Evolutionary conservation across 2,888 invertebrate species (phyloP), one percentile per base, ranked within the genome.

Genomic region (Alviniconcha strummeri): DNA sequence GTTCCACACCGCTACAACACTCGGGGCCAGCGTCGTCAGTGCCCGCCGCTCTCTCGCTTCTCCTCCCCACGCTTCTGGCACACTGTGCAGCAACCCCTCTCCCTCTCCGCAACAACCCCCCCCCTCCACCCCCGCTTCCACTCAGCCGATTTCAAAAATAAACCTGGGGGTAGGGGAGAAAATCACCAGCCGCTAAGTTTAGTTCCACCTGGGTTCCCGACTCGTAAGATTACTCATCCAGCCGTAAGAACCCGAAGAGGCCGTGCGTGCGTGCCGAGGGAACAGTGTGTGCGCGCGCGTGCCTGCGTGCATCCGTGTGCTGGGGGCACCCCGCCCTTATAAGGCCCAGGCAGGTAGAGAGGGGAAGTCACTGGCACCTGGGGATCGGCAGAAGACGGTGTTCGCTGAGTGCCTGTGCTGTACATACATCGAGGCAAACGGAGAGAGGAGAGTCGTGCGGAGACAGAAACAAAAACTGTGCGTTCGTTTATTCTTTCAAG

Each of bases 161-260:
- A 74, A 19, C 74, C 36, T 52, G 74, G 15, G 17, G n/a, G 69
- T 17, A 15, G 17, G 69, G 6, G 6, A 5, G 36, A 69, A 69
- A 69, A 69, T 17, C 69, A 15, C n/a, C n/a, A 11, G 69, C 54
- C 54, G 74, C 74, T 74, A 74, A 74, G 74, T 74, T 74, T 74
- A 74, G 74, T 9, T 74, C 13, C 17, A 56, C 19, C 56, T 55
- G 56, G 15, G 57, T 56, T 77, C 56, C 67, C 72, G n/a, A 85
- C 81, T 83, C 85, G 80, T 81, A 82, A 71, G 83, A 80, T 85
- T 85, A 85, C 85, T 81, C 85, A 85, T 83, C 80, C 77, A 52
- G 13, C 60, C 56, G n/a, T 17, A 19, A 60, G n/a, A 9, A 11
- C 19, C 13, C 52, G 52, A 9, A 36, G 36, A 36, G 64, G 17